These are phyloP conservation scores for Labia minor DNA, from an alignment of 2,888 invertebrate species.

Conservation along the genomic window DNA sequence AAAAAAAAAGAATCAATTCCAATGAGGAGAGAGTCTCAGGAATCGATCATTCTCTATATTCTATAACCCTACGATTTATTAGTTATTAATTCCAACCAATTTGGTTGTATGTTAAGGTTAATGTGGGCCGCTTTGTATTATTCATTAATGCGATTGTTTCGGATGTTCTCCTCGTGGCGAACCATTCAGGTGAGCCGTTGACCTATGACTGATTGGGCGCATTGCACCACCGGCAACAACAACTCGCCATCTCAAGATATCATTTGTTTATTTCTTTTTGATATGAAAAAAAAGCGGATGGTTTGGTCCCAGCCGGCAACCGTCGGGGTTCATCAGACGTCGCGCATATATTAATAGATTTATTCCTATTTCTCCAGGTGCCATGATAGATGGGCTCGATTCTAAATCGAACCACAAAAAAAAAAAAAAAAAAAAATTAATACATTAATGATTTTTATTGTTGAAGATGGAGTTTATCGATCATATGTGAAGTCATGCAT, in stretches of 20 bases:
- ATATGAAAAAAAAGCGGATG: neutral
- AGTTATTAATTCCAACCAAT: neutral
- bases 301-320: too few species aligned
- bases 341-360: constrained; percentile 4
- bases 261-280: constrained; percentile 3
- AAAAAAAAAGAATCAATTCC: neutral
- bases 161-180: neutral
- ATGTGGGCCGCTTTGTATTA: constrained; percentile 13
- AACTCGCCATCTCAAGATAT: constrained; percentile 1
- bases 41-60: neutral
- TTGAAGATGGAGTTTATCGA: neutral
- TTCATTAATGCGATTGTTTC: neutral
- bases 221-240: neutral
- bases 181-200: neutral
- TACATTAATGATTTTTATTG: neutral
- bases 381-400: neutral
- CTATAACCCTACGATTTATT: neutral
- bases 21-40: too few species aligned
- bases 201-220: neutral
- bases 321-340: neutral
- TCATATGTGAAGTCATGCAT: neutral
- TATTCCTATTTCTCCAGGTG: neutral
- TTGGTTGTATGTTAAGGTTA: constrained; percentile 1
- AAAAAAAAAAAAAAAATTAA: constrained; percentile 8
- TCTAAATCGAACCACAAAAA: neutral